These are phyloP conservation scores for Lerista edwardsae DNA, from an alignment of 2,797 vertebrate genomes.

Conservation along the genomic window DNA sequence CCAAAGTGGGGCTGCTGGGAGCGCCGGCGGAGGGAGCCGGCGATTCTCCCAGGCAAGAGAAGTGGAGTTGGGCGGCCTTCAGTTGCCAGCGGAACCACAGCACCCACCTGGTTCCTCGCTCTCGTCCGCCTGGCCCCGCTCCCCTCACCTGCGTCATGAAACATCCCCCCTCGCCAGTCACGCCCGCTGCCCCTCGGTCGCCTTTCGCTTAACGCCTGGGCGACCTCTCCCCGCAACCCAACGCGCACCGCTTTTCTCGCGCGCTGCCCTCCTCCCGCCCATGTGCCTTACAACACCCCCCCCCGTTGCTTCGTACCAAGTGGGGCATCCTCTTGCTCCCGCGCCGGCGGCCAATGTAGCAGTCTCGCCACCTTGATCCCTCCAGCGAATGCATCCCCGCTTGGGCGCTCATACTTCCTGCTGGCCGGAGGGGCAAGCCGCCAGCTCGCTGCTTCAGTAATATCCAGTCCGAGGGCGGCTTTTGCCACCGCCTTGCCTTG, in stretches of 20 bases:
- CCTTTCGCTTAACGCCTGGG: not conserved
- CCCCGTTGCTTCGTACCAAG: not conserved
- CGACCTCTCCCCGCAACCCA: no score
- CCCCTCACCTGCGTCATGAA: not conserved
- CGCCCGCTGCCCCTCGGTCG: not conserved
- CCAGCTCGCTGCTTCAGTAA: not conserved
- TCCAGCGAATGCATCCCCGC: not conserved
- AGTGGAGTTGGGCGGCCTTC: not conserved
- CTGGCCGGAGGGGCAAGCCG: slow-evolving; percentile 7
- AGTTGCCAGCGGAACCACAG: not conserved
- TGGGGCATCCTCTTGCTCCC: not conserved
- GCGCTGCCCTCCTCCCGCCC: not conserved
- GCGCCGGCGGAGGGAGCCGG: not conserved
- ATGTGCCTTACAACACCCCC: no score
- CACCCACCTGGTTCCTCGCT: not conserved
- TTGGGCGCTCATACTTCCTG: not conserved
- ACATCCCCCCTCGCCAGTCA: not conserved
- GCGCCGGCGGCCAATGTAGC: no score
- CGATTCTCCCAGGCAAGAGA: not conserved
- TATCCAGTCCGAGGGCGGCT: slow-evolving; percentile 42
- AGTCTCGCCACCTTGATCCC: not conserved
- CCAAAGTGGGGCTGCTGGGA: not conserved
- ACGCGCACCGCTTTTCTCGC: not conserved
- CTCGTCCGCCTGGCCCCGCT: not conserved
- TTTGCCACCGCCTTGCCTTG: not conserved